Evolutionary conservation across 1,140 invertebrate genomes (phyloP).

Genomic region (Bombus cullumanus): DNA sequence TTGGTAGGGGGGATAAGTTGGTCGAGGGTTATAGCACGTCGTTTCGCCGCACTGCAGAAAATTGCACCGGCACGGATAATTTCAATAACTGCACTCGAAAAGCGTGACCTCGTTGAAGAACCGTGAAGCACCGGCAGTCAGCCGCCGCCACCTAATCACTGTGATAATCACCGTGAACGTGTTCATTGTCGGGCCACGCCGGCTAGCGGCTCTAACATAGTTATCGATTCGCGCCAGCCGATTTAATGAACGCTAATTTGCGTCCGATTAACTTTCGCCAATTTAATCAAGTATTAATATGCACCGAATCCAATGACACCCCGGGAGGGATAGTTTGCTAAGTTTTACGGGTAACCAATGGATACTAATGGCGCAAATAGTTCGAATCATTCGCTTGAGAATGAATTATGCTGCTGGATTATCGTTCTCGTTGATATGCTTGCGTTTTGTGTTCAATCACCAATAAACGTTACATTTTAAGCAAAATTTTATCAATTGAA

Average conservation of each 20-base stretch:
- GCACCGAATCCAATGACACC: background rate
- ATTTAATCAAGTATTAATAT: constrained; percentile 25
- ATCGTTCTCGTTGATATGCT: background rate
- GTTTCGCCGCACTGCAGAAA: constrained; percentile 17
- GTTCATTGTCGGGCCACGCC: background rate
- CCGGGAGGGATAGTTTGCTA: background rate
- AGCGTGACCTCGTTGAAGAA: constrained; percentile 13
- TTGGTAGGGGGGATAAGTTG: background rate
- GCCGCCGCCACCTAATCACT: constrained; percentile 29
- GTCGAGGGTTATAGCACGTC: background rate
- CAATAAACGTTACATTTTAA: background rate
- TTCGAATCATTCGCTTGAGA: background rate
- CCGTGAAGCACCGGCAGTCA: background rate
- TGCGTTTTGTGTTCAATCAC: background rate
- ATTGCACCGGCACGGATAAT: constrained; percentile 24
- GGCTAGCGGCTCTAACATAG: background rate
- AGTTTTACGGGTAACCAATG: background rate
- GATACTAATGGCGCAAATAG: background rate
- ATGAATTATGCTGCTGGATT: background rate
- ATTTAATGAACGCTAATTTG: constrained; percentile 27
- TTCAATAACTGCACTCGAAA: constrained; percentile 31
- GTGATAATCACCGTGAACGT: constrained; percentile 33
- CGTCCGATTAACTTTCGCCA: constrained; percentile 1
- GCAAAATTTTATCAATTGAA: background rate
- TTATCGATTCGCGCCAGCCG: constrained; percentile 16